These are phyloP conservation scores for Propithecus perrieri DNA, from an alignment of 2,797 vertebrate species.

Conservation along the genomic window DNA sequence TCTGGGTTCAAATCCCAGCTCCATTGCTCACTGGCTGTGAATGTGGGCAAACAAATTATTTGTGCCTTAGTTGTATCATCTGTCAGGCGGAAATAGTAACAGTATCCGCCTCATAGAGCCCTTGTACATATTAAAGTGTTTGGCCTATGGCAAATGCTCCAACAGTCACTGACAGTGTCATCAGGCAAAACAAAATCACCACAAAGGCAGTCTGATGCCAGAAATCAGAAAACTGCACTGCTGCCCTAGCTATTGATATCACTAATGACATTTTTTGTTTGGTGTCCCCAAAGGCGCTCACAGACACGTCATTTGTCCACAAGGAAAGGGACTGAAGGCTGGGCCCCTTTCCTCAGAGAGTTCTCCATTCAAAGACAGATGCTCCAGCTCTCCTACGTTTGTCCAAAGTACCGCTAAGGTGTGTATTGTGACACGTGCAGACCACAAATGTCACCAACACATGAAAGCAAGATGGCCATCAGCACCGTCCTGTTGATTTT, in stretches of 20 bases:
- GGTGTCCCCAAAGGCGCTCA: neutral
- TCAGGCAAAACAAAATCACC: neutral
- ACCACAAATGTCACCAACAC: neutral
- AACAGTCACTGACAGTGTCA: too few species aligned
- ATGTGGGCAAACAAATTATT: neutral
- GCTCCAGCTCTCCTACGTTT: neutral
- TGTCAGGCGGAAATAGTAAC: neutral
- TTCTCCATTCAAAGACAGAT: neutral
- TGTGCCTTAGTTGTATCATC: neutral
- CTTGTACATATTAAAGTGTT: neutral
- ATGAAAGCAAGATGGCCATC: neutral
- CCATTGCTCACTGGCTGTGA: neutral
- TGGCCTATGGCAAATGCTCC: neutral
- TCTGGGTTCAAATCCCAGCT: neutral
- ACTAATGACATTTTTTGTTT: neutral
- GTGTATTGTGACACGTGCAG: rapidly evolving
- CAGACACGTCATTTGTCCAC: neutral
- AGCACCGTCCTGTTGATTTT: neutral
- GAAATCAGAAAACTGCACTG: neutral
- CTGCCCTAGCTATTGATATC: neutral
- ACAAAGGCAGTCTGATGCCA: neutral
- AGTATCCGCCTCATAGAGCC: neutral
- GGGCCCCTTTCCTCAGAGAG: neutral
- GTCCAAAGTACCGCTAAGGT: neutral
- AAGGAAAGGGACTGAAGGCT: neutral